Evolutionary conservation across 2,113 vertebrate genomes (phyloP).

Genomic region (Shinisaurus crocodilurus): DNA sequence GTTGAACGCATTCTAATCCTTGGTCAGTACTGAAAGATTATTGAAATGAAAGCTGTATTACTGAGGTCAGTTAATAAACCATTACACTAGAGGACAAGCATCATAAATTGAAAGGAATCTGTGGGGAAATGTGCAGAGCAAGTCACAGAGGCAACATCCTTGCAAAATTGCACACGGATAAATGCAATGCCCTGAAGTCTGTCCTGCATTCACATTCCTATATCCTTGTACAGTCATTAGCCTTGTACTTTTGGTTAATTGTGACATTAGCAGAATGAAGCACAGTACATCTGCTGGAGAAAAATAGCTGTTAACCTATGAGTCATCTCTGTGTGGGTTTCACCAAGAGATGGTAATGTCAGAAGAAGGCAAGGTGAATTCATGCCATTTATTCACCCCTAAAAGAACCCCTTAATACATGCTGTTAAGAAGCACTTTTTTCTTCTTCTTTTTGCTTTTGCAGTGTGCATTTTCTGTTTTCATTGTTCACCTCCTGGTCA

Average conservation of each 20-base stretch:
- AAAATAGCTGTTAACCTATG: conserved; percentile 46
- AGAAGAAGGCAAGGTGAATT: conserved; percentile 29
- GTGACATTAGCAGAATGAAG: conserved; percentile 35
- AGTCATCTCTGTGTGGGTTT: conserved; percentile 41
- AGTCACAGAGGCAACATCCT: background rate
- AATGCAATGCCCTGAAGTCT: background rate
- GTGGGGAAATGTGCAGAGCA: background rate
- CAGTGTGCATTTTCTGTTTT: background rate
- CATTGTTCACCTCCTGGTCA: background rate
- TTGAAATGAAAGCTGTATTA: conserved; percentile 26
- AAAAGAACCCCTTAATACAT: background rate
- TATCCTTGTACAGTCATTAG: conserved; percentile 33
- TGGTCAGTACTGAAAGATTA: conserved; percentile 39
- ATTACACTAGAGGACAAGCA: conserved; percentile 1
- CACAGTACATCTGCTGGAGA: background rate
- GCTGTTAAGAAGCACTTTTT: background rate
- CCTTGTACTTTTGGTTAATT: conserved; percentile 47
- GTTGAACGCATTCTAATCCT: conserved; percentile 27
- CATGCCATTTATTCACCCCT: conserved; percentile 43
- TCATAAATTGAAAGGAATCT: background rate
- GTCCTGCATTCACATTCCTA: conserved; percentile 20
- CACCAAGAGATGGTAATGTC: background rate
- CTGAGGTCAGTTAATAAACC: conserved; percentile 28
- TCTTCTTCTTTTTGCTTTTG: background rate
- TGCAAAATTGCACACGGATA: conserved; percentile 20